Evolutionary conservation across 2,113 vertebrate species (phyloP), one percentile per base, ranked within the genome.

Genomic region (Hydrolagus affinis): DNA sequence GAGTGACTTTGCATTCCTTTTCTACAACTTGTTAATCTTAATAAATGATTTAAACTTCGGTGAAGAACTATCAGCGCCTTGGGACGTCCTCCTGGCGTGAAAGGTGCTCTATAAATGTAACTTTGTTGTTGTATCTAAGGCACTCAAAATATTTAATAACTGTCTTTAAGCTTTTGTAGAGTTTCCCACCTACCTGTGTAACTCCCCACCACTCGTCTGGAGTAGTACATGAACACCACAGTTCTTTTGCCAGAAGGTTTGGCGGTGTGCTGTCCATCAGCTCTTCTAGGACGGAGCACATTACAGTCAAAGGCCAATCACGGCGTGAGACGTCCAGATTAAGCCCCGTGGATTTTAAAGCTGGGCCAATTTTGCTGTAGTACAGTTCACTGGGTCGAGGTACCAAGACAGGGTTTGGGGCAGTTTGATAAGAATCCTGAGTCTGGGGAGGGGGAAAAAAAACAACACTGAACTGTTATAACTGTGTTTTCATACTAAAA

Each of bases 201-300:
- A 99, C 95, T 90, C 96, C 94, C 98, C 98, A 99, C 98, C 98
- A 99, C 72, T 99, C 98, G 73, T 95, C 97, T 0, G 98, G 95
- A 0, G 97, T 98, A 75, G 97, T 96, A 74, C 98, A 99, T 0
- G 97, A 99, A 21, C 97, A 99, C 98, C 98, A 99, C 14, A 99
- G 94, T 88, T 99, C 98, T 89, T 98, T 98, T 23, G 98, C 96
- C 0, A 99, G 92, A 60, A 99, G 94, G 88, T 97, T 99, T 0
- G 98, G 97, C 6, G 98, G 98, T 0, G 98, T 99, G 23, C 94
- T 90, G 87, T 98, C 98, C 98, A 99, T 99, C 68, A 99, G 89
- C 71, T 99, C 98, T 85, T 96, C 96, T 76, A 99, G 90, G 78
- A 99, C 98, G 3, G 97, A 94, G 89, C 96, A 97, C 96, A 98